Evolutionary conservation across 2,113 vertebrate species (phyloP).

Genomic region (Lota lota): DNA sequence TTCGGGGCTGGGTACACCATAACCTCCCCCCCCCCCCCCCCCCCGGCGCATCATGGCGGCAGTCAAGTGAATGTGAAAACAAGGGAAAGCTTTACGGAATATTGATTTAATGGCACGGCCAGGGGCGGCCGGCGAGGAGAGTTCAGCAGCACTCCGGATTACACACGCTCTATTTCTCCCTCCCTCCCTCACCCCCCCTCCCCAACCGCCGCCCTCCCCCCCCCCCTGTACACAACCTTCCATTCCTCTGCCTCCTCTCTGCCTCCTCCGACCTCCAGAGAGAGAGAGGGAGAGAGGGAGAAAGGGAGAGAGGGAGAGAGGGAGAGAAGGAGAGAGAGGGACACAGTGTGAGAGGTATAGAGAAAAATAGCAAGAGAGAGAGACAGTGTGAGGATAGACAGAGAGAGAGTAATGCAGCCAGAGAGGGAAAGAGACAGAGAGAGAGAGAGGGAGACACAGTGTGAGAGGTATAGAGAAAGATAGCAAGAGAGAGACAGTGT

Average conservation of each 20-base stretch:
- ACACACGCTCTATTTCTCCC: constrained; percentile 88
- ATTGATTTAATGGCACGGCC: constrained; percentile 93
- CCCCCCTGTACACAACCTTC: constrained; percentile 72
- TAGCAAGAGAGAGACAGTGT: too few relatives aligned
- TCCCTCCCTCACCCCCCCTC: constrained; percentile 65
- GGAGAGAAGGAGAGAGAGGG: too few relatives aligned
- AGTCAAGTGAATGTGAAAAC: constrained; percentile 88
- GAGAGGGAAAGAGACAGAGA: too few relatives aligned
- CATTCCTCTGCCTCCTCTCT: constrained; percentile 79
- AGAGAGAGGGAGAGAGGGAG: too few relatives aligned
- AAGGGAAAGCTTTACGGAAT: constrained; percentile 86
- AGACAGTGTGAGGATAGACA: background rate
- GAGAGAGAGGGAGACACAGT: too few relatives aligned
- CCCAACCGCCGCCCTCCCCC: constrained; percentile 74
- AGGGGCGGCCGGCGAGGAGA: constrained; percentile 56
- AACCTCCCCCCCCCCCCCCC: constrained; percentile 65
- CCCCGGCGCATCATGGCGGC: constrained; percentile 78
- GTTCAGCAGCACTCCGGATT: constrained; percentile 73
- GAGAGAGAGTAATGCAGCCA: background rate
- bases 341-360: too few relatives aligned
- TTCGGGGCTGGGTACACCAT: too few relatives aligned
- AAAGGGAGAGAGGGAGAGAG: too few relatives aligned
- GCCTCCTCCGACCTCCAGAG: constrained; percentile 64
- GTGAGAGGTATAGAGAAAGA: too few relatives aligned
- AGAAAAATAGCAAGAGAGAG: background rate